phyloP scores from a whole-genome alignment of 2,797 vertebrate genomes.

The Adrianichthys oophorus region DNA sequence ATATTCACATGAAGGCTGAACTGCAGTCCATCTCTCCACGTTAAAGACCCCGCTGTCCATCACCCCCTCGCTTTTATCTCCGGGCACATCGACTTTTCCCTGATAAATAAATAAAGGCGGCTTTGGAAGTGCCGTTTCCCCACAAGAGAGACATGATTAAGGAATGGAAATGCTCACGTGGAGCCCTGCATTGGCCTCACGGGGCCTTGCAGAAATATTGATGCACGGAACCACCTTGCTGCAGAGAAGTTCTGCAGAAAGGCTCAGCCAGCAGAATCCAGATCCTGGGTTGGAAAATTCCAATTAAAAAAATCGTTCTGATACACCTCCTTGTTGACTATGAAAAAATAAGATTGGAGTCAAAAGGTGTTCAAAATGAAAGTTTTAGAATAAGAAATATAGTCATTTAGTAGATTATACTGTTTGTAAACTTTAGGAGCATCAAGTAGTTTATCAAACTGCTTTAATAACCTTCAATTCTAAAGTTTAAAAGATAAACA shows the following conservation, averaged over 20 bases:
- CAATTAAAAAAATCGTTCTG: too few relatives aligned
- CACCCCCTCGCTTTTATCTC: constrained; percentile 19
- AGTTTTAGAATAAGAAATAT: too few relatives aligned
- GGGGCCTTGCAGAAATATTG: constrained; percentile 15
- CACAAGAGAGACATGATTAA: constrained; percentile 16
- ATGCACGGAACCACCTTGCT: not conserved
- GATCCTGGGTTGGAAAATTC: too few relatives aligned
- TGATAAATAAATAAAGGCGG: constrained; percentile 34
- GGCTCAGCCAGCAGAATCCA: too few relatives aligned
- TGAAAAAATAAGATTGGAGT: too few relatives aligned
- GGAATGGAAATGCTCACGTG: constrained; percentile 4
- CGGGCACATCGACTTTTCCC: constrained; percentile 26
- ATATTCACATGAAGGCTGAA: not conserved
- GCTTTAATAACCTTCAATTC: too few relatives aligned
- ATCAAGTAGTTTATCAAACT: too few relatives aligned
- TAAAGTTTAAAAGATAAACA: too few relatives aligned
- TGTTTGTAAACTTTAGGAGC: too few relatives aligned
- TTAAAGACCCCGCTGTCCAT: constrained; percentile 32
- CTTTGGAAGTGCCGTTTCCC: constrained; percentile 12
- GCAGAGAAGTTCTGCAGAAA: not conserved
- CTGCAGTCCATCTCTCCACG: constrained; percentile 9
- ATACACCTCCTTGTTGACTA: too few relatives aligned
- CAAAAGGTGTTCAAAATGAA: too few relatives aligned
- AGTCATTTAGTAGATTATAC: too few relatives aligned
- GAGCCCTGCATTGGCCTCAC: constrained; percentile 13